phyloP scores from a whole-genome alignment of 2,888 invertebrate species.

The Nysson spinosus region DNA sequence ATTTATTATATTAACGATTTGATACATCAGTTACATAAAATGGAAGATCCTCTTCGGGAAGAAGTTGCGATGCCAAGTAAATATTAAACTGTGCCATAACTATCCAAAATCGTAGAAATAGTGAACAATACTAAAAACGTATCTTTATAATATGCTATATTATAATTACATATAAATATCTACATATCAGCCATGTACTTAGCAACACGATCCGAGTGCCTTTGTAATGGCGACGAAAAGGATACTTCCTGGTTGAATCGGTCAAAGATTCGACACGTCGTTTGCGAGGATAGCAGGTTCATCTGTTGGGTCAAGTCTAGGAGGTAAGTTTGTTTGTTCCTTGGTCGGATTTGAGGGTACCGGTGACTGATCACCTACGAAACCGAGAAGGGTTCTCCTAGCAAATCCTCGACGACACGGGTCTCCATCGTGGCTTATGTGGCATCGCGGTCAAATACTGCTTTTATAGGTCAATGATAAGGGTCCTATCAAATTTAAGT shows the following conservation, averaged over 20 bases:
- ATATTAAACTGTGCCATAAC: no score
- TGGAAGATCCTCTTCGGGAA: no score
- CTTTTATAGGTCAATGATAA: slow-evolving; percentile 35
- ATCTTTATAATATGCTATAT: no score
- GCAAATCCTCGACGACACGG: slow-evolving; percentile 67
- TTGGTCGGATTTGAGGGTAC: slow-evolving; percentile 43
- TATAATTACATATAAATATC: no score
- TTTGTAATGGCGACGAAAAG: slow-evolving; percentile 6
- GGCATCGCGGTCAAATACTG: slow-evolving; percentile 38
- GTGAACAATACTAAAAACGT: no score
- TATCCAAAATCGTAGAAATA: no score
- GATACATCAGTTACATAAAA: no score
- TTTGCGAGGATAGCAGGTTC: slow-evolving; percentile 50
- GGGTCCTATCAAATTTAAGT: slow-evolving; percentile 7
- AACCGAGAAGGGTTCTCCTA: slow-evolving; percentile 58
- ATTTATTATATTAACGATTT: no score
- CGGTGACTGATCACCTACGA: slow-evolving; percentile 63
- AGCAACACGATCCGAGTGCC: no score
- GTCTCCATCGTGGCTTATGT: slow-evolving; percentile 60
- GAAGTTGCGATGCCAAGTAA: no score
- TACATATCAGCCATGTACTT: no score
- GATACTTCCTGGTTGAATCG: slow-evolving; percentile 34
- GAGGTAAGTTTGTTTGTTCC: slow-evolving; percentile 58
- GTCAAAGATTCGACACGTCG: slow-evolving; percentile 52
- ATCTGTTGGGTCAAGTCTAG: slow-evolving; percentile 48